Conservation (phyloP, 2,797 vertebrate species). For the Phylloscopus collybita region DNA sequence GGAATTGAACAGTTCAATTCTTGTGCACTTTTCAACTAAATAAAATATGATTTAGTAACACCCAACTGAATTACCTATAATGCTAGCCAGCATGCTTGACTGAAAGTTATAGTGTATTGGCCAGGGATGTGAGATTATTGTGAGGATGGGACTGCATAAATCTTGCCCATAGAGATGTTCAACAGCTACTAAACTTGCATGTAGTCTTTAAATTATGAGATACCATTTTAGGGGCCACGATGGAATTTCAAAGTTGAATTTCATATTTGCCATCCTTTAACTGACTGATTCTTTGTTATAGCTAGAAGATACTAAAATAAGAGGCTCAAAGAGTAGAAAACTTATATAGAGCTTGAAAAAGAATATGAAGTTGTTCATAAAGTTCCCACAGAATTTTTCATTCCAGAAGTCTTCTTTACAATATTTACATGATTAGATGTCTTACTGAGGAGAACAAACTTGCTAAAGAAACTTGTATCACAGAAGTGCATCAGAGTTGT, state of each 20-base stretch:
- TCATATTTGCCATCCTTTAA: not conserved
- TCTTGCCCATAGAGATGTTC: not conserved
- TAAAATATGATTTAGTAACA: not conserved
- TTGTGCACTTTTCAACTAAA: not conserved
- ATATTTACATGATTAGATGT: not conserved
- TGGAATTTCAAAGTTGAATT: not conserved
- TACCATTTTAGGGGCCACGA: not conserved
- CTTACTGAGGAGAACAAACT: not conserved
- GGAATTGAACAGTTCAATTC: not conserved
- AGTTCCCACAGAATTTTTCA: not conserved
- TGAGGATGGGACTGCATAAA: not conserved
- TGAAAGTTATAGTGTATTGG: not conserved
- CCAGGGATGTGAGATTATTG: not conserved
- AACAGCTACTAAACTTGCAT: not conserved
- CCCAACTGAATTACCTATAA: not conserved
- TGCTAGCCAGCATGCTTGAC: not conserved
- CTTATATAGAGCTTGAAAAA: not conserved
- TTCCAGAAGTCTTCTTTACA: not conserved
- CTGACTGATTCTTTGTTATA: not conserved
- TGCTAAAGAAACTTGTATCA: not conserved
- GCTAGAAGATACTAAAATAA: not conserved
- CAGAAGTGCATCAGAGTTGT: not conserved
- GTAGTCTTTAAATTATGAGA: not conserved
- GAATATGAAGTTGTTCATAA: not conserved
- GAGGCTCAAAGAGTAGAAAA: not conserved